phyloP scores from a whole-genome alignment of 2,113 vertebrate species.

The Pleuronectes platessa region DNA sequence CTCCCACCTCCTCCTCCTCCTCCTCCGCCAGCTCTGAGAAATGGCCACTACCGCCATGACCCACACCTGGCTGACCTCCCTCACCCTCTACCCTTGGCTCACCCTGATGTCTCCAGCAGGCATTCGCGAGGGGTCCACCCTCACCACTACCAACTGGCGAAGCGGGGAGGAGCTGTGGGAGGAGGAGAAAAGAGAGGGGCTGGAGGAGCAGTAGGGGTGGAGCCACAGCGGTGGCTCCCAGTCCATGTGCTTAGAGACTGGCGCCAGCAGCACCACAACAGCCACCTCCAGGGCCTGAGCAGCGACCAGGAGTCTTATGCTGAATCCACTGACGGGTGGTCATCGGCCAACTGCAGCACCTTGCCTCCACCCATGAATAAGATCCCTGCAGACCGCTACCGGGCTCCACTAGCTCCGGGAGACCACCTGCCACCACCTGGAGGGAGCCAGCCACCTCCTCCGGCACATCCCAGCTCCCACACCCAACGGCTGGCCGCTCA shows the following conservation, averaged over 20 bases:
- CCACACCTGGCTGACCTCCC: slow-evolving; percentile 80
- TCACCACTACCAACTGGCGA: slow-evolving; percentile 81
- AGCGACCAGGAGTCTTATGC: slow-evolving; percentile 98
- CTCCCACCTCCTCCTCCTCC: slow-evolving; percentile 59
- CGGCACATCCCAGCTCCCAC: slow-evolving; percentile 51
- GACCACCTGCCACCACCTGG: slow-evolving; percentile 74
- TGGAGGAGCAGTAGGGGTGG: slow-evolving; percentile 61
- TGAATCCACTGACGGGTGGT: slow-evolving; percentile 97
- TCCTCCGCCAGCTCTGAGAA: slow-evolving; percentile 83
- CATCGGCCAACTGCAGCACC: slow-evolving; percentile 95
- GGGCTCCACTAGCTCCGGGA: slow-evolving; percentile 86
- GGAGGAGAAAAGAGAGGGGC: slow-evolving; percentile 72
- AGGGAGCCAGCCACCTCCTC: slow-evolving; percentile 58
- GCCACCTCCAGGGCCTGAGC: slow-evolving; percentile 71
- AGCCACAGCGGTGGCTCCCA: slow-evolving; percentile 90
- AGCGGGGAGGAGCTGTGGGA: slow-evolving; percentile 77
- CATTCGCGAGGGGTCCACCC: slow-evolving; percentile 83
- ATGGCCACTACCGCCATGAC: slow-evolving; percentile 88
- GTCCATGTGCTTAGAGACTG: slow-evolving; percentile 93
- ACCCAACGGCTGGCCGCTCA: slow-evolving; percentile 81
- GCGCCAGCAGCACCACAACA: slow-evolving; percentile 86
- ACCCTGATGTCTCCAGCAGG: slow-evolving; percentile 81
- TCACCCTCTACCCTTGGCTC: slow-evolving; percentile 85
- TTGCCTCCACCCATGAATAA: slow-evolving; percentile 98
- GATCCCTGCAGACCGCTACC: slow-evolving; percentile 96